These are phyloP conservation scores for Tetragnatha montana DNA, from an alignment of 2,888 invertebrate genomes.

Conservation along the genomic window DNA sequence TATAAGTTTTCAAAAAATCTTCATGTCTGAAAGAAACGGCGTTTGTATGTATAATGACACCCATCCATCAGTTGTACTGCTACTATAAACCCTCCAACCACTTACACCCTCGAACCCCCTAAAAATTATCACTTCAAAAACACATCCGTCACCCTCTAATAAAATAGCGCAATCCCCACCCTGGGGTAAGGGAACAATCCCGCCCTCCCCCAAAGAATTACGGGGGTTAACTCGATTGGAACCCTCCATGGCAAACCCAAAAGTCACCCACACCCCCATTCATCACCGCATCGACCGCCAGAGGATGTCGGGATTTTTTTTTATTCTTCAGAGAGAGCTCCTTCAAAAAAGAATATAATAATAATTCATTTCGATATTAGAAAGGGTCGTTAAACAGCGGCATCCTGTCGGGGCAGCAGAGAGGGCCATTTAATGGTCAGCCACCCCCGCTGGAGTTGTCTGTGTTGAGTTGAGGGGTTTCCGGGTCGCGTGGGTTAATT, in stretches of 20 bases:
- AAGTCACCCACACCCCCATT: neutral
- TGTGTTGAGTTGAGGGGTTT: too few relatives aligned
- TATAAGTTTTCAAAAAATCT: too few relatives aligned
- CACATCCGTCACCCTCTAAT: neutral
- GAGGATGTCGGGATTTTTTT: neutral
- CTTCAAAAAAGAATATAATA: constrained; percentile 22
- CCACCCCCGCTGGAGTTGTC: neutral
- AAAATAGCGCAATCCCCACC: neutral
- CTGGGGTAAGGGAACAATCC: neutral
- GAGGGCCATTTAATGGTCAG: constrained; percentile 8
- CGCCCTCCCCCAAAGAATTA: neutral
- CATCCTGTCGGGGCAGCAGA: constrained; percentile 10
- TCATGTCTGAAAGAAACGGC: too few relatives aligned
- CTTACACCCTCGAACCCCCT: neutral
- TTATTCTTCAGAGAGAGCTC: neutral
- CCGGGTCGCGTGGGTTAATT: too few relatives aligned
- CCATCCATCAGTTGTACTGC: too few relatives aligned
- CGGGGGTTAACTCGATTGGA: neutral
- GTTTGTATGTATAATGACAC: too few relatives aligned
- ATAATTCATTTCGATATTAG: constrained; percentile 37
- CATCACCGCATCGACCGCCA: neutral
- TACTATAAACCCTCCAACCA: too few relatives aligned
- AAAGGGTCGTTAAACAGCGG: constrained; percentile 34
- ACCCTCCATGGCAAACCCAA: neutral
- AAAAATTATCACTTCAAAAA: neutral